Conservation (phyloP, 2,797 vertebrate genomes). For the Pangasius larnaudii region DNA sequence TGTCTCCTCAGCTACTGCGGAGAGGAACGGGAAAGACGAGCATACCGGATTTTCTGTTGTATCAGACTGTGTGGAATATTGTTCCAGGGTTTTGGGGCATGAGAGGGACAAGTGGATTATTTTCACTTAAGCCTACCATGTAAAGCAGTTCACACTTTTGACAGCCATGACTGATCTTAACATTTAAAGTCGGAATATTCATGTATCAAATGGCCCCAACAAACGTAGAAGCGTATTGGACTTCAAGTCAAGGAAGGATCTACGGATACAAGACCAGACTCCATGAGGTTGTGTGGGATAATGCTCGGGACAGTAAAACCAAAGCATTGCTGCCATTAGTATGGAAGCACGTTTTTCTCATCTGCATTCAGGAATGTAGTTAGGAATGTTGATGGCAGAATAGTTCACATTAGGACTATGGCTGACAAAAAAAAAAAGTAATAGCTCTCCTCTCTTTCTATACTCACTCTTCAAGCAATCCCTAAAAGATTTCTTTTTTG, state of each 20-base stretch:
- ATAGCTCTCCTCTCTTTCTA: neutral
- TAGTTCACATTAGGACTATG: neutral
- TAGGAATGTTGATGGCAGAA: neutral
- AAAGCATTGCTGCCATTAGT: neutral
- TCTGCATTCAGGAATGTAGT: neutral
- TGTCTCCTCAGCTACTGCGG: neutral
- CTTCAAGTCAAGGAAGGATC: neutral
- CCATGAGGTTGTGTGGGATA: neutral
- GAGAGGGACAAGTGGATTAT: neutral
- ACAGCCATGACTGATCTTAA: neutral
- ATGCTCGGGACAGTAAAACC: neutral
- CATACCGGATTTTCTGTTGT: neutral
- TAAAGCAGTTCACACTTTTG: neutral
- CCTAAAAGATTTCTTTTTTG: neutral
- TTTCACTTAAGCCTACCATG: neutral
- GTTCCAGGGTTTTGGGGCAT: neutral
- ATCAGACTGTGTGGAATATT: no score
- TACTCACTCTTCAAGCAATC: neutral
- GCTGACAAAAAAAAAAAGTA: neutral
- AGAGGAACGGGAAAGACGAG: neutral
- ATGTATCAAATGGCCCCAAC: neutral
- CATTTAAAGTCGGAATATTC: no score
- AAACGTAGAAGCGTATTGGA: neutral
- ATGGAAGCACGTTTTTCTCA: no score
- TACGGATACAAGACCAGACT: neutral